phyloP scores from a whole-genome alignment of 2,113 vertebrate species.

The Pelecanoides urinatrix region DNA sequence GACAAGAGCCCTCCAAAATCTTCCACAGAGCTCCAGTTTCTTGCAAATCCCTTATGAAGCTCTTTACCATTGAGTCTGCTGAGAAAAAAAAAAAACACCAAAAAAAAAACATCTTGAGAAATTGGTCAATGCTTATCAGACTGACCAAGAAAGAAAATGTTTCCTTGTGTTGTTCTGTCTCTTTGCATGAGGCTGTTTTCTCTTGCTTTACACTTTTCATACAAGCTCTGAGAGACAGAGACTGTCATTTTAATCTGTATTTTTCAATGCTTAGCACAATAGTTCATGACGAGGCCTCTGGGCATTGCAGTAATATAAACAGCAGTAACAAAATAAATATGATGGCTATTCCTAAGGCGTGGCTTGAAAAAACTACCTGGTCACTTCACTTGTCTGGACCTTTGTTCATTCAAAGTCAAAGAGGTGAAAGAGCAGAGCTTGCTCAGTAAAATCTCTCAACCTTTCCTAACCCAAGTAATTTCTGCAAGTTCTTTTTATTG shows the following conservation, averaged over 20 bases:
- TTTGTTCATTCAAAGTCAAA: constrained; percentile 27
- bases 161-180: neutral
- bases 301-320: neutral
- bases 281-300: neutral
- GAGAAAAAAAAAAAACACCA: neutral
- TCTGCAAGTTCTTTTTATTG: constrained; percentile 62
- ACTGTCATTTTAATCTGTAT: constrained; percentile 35
- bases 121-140: neutral
- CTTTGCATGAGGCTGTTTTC: neutral
- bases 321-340: neutral
- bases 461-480: constrained; percentile 21
- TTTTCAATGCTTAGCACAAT: constrained; percentile 11
- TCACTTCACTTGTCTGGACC: neutral
- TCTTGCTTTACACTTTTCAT: neutral
- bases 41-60: neutral
- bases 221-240: constrained; percentile 3
- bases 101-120: neutral
- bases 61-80: neutral
- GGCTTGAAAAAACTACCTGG: neutral
- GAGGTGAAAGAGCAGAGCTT: neutral
- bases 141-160: neutral
- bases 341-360: neutral
- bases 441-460: constrained; percentile 38
- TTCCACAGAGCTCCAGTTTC: neutral
- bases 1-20: neutral